Percentiles rank a stretch among this genome's conserved stretches.
Conservation (phyloP, 2,113 vertebrate species). For the Enhydra lutris region DNA sequence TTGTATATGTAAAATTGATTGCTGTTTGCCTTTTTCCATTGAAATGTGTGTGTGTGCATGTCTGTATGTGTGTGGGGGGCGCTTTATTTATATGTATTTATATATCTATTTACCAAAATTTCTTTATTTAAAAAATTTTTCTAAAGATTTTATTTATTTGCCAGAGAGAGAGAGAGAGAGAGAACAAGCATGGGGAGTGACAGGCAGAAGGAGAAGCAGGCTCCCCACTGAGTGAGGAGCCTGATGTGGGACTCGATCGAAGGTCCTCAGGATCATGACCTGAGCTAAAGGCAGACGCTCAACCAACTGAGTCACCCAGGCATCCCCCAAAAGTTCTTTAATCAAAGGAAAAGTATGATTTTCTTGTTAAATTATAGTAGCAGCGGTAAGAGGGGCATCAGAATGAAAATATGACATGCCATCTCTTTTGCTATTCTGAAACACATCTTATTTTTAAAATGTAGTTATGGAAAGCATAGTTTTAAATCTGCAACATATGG, state of each 20-base stretch:
- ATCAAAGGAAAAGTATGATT: background rate
- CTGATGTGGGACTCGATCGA: too few species aligned
- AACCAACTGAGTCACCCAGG: too few species aligned
- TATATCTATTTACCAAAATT: background rate
- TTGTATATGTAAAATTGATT: background rate
- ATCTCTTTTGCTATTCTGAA: background rate
- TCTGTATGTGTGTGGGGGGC: background rate
- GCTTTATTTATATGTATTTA: background rate
- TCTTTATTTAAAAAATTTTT: background rate
- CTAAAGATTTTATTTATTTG: too few species aligned
- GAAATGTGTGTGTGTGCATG: background rate
- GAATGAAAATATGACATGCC: background rate
- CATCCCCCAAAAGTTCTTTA: background rate
- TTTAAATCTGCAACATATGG: background rate
- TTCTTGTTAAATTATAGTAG: background rate
- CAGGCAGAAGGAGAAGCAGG: too few species aligned
- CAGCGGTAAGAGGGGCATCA: background rate
- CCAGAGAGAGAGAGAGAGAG: too few species aligned
- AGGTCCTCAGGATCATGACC: too few species aligned
- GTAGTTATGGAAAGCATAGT: background rate
- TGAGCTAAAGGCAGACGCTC: too few species aligned
- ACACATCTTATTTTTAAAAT: background rate
- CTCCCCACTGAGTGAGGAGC: too few species aligned
- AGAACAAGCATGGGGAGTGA: too few species aligned
- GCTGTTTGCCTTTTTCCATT: background rate